Evolutionary conservation across 2,797 vertebrate species (phyloP), one percentile per base, ranked within the genome.

Genomic region (Champsocephalus esox): DNA sequence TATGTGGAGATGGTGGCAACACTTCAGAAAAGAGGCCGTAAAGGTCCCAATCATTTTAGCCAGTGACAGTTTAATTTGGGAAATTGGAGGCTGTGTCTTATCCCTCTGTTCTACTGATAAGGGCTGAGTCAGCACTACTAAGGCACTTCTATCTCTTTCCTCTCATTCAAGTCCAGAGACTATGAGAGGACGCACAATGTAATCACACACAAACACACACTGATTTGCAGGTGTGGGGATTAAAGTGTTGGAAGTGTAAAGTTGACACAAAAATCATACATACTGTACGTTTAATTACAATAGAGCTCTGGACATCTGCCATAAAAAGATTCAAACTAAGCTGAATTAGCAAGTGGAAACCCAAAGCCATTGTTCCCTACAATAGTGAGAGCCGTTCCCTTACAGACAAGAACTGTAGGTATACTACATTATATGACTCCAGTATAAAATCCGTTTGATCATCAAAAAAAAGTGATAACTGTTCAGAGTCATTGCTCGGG

Each of bases 1-100:
- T 80, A 79, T 16, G 62, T 59, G 54, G 73, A 38, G 34, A 75
- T 64, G 75, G 34, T 60, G 54, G 79, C 70, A 63, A 49, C 9
- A 17, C 3, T 10, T 49, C 70, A 74, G 49, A 60, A 73, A 84
- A 24, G 75, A 80, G 73, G 74, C 76, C 74, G 81, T 81, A 70
- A 80, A 73, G 56, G 41, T 66, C 73, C 67, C 76, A 82, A 78
- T 87, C 76, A 80, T 78, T 88, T 77, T 64, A 71, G 62, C 61
- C 50, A 58, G 50, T 75, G 80, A 88, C 82, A 86, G 67, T 84
- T 89, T 86, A 61, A 89, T 88, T 88, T 89, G 60, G 76, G 63
- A 83, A 83, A 87, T 80, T 81, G 79, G 58, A 77, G 54, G 71
- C 77, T 68, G 62, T 64, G 51, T 75, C 81, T 86, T 63, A 51